Evolutionary conservation across 1,140 invertebrate species (phyloP).

Genomic region (Eriocheir sinensis): DNA sequence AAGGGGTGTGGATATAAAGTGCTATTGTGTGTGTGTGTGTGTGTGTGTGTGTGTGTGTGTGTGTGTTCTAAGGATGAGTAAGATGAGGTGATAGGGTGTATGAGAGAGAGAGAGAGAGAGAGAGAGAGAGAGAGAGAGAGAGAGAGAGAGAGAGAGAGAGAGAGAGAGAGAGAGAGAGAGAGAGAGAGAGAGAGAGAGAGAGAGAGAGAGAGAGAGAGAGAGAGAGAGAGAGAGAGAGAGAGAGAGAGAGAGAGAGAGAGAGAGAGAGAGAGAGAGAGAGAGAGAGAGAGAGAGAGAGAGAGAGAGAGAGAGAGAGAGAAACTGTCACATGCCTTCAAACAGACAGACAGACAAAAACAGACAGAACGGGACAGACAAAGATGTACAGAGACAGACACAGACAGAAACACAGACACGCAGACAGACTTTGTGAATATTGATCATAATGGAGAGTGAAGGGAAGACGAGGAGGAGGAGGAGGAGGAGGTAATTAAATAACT

Average conservation of each 20-base stretch:
- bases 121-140: background rate
- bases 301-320: conserved; percentile 6
- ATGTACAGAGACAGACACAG: background rate
- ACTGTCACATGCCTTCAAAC: background rate
- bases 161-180: background rate
- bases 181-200: background rate
- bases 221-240: no score
- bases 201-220: background rate
- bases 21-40: background rate
- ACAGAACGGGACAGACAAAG: background rate
- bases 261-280: conserved; percentile 14
- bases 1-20: no score
- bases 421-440: background rate
- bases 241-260: background rate
- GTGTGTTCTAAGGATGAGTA: background rate
- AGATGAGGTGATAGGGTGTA: background rate
- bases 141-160: no score
- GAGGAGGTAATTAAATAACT: background rate
- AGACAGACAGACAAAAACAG: background rate
- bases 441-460: no score
- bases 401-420: background rate
- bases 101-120: conserved; percentile 29
- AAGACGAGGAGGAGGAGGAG: no score
- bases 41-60: conserved; percentile 27
- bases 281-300: conserved; percentile 14